phyloP scores from a whole-genome alignment of 2,888 invertebrate genomes.

The Lomographa bimaculata region DNA sequence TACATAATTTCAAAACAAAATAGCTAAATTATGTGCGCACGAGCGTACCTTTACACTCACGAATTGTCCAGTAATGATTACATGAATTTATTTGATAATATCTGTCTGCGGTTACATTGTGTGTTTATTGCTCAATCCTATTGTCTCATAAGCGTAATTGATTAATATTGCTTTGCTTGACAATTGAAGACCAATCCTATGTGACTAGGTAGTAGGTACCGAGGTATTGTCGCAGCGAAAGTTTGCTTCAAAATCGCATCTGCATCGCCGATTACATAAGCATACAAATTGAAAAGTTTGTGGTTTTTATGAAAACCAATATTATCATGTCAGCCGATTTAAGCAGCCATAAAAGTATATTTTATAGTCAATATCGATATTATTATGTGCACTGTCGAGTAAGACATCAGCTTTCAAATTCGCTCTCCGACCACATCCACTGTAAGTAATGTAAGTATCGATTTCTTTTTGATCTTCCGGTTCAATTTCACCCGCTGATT shows the following conservation, averaged over 20 bases:
- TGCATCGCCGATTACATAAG: conserved; percentile 1
- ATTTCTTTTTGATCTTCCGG: conserved; percentile 71
- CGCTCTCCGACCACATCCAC: conserved; percentile 49
- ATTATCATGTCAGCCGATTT: conserved; percentile 4
- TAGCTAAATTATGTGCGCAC: conserved; percentile 63
- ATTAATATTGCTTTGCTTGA: conserved; percentile 35
- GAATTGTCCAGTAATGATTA: conserved; percentile 56
- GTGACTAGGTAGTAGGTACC: background rate
- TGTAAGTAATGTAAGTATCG: conserved; percentile 41
- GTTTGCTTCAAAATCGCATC: conserved; percentile 19
- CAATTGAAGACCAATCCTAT: conserved; percentile 40
- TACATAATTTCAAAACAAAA: conserved; percentile 36
- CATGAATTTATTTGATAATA: conserved; percentile 60
- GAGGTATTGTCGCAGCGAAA: conserved; percentile 21
- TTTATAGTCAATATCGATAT: conserved; percentile 43
- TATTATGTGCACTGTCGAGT: conserved; percentile 37
- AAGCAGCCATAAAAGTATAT: conserved; percentile 39
- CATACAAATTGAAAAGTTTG: conserved; percentile 4
- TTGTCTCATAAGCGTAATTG: conserved; percentile 55
- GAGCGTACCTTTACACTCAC: conserved; percentile 67
- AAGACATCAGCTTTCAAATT: conserved; percentile 54
- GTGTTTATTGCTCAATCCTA: conserved; percentile 55
- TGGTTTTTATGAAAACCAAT: conserved; percentile 10
- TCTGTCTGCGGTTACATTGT: conserved; percentile 44
- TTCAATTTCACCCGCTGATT: conserved; percentile 63